A percentile compares a stretch with the other conserved stretches of the same genome.
phyloP scores from a whole-genome alignment of 2,888 invertebrate genomes.

The Ashinkailepas kermadecensis region DNA sequence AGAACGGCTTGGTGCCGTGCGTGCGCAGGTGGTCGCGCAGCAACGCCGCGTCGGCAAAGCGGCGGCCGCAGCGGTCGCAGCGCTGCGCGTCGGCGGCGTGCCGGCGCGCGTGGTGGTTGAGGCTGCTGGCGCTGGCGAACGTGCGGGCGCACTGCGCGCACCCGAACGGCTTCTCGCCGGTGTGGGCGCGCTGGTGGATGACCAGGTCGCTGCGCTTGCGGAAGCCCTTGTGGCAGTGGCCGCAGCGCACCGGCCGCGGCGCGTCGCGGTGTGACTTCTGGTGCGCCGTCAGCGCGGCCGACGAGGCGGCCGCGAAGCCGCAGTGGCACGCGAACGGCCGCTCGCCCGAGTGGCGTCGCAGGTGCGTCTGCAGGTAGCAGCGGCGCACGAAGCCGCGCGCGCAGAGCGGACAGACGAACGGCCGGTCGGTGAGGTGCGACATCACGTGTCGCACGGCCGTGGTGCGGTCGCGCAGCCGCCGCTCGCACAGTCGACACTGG shows the following conservation, averaged over 20 bases:
- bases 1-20: constrained; percentile 1
- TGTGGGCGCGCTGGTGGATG: not conserved
- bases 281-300: not conserved
- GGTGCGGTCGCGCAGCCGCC: constrained; percentile 5
- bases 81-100: not conserved
- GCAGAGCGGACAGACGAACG: not conserved
- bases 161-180: not conserved
- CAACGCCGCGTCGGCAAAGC: not conserved
- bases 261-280: not conserved
- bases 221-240: not conserved
- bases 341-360: not conserved
- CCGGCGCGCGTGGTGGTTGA: not conserved
- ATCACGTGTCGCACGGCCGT: constrained; percentile 11
- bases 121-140: constrained; percentile 4
- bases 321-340: not conserved
- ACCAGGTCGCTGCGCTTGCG: not conserved
- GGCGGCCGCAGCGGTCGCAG: not conserved
- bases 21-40: not conserved
- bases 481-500: not conserved
- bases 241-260: not conserved
- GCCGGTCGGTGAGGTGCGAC: not conserved
- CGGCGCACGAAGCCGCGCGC: not conserved
- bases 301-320: not conserved
- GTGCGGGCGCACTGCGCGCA: not conserved
- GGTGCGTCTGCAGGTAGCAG: not conserved